Conservation (phyloP, 2,113 vertebrate species). For the Pungitius pungitius region DNA sequence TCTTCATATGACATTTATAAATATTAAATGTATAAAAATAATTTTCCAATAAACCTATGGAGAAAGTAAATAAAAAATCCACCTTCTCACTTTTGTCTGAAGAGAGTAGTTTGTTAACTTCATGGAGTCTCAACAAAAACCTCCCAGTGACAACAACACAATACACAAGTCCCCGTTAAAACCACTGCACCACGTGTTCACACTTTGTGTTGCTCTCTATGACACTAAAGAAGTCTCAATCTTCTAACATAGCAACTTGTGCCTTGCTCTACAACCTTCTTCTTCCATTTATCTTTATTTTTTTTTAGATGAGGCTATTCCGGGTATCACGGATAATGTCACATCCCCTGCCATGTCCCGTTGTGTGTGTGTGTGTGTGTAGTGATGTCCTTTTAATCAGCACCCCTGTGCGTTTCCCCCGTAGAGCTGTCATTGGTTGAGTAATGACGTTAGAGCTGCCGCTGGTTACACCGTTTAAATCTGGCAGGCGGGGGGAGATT, state of each 20-base stretch:
- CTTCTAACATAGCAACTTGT: neutral
- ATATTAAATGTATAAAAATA: too few relatives aligned
- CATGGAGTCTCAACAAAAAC: neutral
- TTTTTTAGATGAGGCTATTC: slow-evolving; percentile 38
- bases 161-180: neutral
- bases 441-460: slow-evolving; percentile 48
- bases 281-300: slow-evolving; percentile 2
- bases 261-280: neutral
- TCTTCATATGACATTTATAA: neutral
- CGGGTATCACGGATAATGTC: slow-evolving; percentile 46
- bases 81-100: neutral
- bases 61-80: neutral
- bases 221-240: neutral
- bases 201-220: neutral
- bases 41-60: neutral
- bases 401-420: slow-evolving; percentile 55
- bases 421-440: slow-evolving; percentile 56
- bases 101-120: neutral
- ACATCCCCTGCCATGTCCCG: slow-evolving; percentile 44
- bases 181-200: neutral
- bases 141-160: neutral
- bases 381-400: slow-evolving; percentile 65
- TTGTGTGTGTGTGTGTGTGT: slow-evolving; percentile 37
- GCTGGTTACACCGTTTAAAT: slow-evolving; percentile 60
- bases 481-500: slow-evolving; percentile 62